Evolutionary conservation across 1,140 invertebrate genomes (phyloP).

Genomic region (Anastatus disparis): DNA sequence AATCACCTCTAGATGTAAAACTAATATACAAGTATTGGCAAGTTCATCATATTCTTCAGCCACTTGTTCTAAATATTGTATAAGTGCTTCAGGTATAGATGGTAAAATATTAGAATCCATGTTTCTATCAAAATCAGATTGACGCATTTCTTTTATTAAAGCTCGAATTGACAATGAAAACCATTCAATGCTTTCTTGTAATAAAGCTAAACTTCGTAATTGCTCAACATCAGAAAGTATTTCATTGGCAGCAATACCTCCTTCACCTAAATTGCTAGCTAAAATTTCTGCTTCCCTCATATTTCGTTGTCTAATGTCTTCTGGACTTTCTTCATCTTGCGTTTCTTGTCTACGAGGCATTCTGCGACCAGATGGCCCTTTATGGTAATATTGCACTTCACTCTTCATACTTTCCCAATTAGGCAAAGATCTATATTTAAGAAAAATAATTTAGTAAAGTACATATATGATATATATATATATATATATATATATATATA

Average conservation of each 20-base stretch:
- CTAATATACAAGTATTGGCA: conserved; percentile 88
- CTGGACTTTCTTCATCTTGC: conserved; percentile 76
- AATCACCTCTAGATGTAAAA: conserved; percentile 88
- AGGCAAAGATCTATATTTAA: conserved; percentile 75
- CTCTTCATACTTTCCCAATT: conserved; percentile 84
- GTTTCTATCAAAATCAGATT: conserved; percentile 48
- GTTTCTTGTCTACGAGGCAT: conserved; percentile 65
- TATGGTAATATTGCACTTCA: conserved; percentile 48
- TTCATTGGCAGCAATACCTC: conserved; percentile 84
- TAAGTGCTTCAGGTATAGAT: conserved; percentile 51
- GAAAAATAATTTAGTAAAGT: background rate
- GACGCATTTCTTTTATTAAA: conserved; percentile 50
- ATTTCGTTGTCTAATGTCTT: conserved; percentile 84
- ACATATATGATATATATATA: too few species aligned
- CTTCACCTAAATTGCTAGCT: conserved; percentile 87
- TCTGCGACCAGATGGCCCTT: conserved; percentile 52
- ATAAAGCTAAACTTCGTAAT: conserved; percentile 83
- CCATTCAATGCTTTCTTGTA: conserved; percentile 91
- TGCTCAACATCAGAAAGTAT: conserved; percentile 83
- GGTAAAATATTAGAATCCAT: conserved; percentile 57
- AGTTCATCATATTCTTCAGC: conserved; percentile 88
- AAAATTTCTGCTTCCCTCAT: conserved; percentile 91
- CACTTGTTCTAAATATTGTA: conserved; percentile 66
- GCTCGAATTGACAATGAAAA: conserved; percentile 53
- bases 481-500: too few species aligned